Evolutionary conservation across 2,888 invertebrate species (phyloP).

Genomic region (Watsonalla binaria): DNA sequence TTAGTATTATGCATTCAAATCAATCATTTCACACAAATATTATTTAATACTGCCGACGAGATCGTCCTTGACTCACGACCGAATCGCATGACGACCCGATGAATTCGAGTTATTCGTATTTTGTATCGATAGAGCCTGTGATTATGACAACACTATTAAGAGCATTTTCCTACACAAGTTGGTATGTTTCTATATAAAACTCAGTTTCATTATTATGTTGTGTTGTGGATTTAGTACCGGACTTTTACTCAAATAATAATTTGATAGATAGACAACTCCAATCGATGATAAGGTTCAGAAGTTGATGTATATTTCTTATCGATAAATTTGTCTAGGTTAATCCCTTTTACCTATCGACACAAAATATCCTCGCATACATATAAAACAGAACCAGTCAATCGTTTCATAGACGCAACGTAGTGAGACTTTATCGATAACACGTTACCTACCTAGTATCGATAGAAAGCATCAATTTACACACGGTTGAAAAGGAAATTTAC

Average conservation of each 20-base stretch:
- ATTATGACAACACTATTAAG: too few species aligned
- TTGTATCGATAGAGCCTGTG: constrained; percentile 15
- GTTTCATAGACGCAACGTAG: constrained; percentile 21
- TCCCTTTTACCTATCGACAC: neutral
- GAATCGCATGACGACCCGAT: constrained; percentile 26
- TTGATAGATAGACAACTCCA: too few species aligned
- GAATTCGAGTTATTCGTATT: constrained; percentile 33
- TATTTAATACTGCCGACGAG: constrained; percentile 68
- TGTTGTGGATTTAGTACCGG: too few species aligned
- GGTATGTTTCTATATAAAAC: too few species aligned
- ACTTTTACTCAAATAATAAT: too few species aligned
- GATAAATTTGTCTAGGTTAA: too few species aligned
- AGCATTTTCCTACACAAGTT: too few species aligned
- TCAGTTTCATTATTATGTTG: too few species aligned
- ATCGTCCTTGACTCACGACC: constrained; percentile 24
- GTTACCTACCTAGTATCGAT: neutral
- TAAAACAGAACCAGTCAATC: constrained; percentile 34
- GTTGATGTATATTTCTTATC: too few species aligned
- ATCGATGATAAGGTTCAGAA: too few species aligned
- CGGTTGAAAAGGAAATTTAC: neutral
- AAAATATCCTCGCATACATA: constrained; percentile 29
- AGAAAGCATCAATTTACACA: neutral
- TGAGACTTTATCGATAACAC: constrained; percentile 26
- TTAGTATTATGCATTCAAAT: constrained; percentile 46
- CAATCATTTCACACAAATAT: constrained; percentile 46